Percentiles rank a stretch among this genome's conserved stretches.
Evolutionary conservation across 2,888 invertebrate species (phyloP).

Genomic region (Trachelus troglodyta): DNA sequence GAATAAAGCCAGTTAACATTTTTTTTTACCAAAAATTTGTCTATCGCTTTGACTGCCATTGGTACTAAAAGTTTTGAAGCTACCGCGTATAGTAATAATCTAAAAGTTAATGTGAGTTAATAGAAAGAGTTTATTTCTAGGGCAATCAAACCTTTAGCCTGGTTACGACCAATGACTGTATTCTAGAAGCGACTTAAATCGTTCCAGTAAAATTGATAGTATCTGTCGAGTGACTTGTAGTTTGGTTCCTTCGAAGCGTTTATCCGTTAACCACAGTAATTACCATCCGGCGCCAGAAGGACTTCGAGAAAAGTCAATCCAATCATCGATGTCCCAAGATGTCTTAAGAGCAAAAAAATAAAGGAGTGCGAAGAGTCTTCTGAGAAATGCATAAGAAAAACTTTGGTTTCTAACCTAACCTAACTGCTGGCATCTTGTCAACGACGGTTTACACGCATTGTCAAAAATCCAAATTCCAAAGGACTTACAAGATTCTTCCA

Average conservation of each 20-base stretch:
- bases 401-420: not conserved
- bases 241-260: constrained; percentile 19
- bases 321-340: constrained; percentile 25
- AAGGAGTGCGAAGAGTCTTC: not conserved
- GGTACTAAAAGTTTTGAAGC: not conserved
- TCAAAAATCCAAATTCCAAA: not conserved
- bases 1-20: not conserved
- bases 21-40: not conserved
- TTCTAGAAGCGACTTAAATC: constrained; percentile 14
- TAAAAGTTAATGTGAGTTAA: not conserved
- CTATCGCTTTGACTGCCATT: not conserved
- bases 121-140: not conserved
- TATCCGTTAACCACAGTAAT: constrained; percentile 37
- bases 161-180: constrained; percentile 9
- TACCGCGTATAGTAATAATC: not conserved
- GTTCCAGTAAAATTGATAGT: constrained; percentile 20
- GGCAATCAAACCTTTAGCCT: not conserved
- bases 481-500: constrained; percentile 42
- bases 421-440: not conserved
- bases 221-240: constrained; percentile 36
- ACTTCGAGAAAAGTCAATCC: constrained; percentile 21
- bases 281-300: constrained; percentile 32
- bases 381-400: not conserved
- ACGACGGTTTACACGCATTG: not conserved
- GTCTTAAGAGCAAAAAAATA: not conserved